Conservation (phyloP, 2,113 vertebrate genomes). For the Sarotherodon lohbergeri region DNA sequence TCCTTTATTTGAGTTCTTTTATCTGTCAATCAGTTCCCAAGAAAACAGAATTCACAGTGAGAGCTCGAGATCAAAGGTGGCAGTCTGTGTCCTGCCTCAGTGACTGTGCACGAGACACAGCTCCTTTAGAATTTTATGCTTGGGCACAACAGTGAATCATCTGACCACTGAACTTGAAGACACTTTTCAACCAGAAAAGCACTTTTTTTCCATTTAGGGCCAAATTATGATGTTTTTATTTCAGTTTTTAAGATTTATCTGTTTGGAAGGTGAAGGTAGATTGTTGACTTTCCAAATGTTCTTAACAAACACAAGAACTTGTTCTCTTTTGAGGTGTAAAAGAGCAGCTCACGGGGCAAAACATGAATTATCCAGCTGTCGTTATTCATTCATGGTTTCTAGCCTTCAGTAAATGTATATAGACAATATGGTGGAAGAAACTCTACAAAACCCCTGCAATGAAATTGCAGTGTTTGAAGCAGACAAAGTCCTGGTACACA, state of each 20-base stretch:
- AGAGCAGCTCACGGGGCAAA: not conserved
- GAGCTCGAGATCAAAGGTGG: not conserved
- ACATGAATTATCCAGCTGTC: not conserved
- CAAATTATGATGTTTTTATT: not conserved
- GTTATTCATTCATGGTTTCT: not conserved
- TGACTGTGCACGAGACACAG: not conserved
- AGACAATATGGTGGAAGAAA: not conserved
- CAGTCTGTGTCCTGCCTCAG: not conserved
- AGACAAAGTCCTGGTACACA: not conserved
- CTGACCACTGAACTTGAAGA: not conserved
- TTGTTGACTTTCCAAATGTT: not conserved
- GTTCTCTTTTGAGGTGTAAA: not conserved
- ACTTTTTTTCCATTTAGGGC: accelerated
- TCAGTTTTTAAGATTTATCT: not conserved
- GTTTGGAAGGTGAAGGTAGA: not conserved
- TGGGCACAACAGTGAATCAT: not conserved
- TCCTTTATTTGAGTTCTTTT: not conserved
- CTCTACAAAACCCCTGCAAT: not conserved
- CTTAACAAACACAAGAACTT: not conserved
- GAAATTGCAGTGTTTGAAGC: not conserved
- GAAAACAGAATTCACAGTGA: not conserved
- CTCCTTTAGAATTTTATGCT: not conserved
- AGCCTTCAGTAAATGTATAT: not conserved
- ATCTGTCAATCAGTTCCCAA: not conserved
- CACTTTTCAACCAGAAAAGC: not conserved